A percentile compares a stretch with the other conserved stretches of the same genome.
Evolutionary conservation across 2,888 invertebrate genomes (phyloP).

Genomic region (Cataglyphis altisquamis): DNA sequence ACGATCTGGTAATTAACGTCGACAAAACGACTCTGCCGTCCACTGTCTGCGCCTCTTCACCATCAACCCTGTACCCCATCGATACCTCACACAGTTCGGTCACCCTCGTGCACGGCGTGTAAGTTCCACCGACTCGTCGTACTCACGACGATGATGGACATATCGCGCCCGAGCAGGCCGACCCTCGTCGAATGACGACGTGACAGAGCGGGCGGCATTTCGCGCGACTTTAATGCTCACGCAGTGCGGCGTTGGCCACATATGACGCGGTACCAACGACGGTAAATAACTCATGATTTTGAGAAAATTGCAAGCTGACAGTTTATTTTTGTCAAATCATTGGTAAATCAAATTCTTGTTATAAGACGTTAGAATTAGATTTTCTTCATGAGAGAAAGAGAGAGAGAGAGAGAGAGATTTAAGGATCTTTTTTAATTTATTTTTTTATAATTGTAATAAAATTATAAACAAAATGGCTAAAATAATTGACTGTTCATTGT

Average conservation of each 20-base stretch:
- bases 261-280: slow-evolving; percentile 30
- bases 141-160: slow-evolving; percentile 66
- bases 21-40: slow-evolving; percentile 56
- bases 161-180: slow-evolving; percentile 62
- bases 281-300: slow-evolving; percentile 41
- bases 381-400: neutral
- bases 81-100: slow-evolving; percentile 33
- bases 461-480: neutral
- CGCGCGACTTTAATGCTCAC: slow-evolving; percentile 58
- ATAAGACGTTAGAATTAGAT: neutral
- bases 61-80: slow-evolving; percentile 39
- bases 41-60: slow-evolving; percentile 4
- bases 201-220: slow-evolving; percentile 41
- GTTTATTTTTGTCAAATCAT: slow-evolving; percentile 19
- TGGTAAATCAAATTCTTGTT: slow-evolving; percentile 16
- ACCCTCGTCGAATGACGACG: slow-evolving; percentile 58
- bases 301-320: slow-evolving; percentile 35
- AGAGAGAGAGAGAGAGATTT: neutral
- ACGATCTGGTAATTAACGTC: slow-evolving; percentile 74
- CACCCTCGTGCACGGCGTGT: slow-evolving; percentile 54
- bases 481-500: neutral
- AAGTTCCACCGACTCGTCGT: slow-evolving; percentile 61
- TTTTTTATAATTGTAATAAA: neutral
- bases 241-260: slow-evolving; percentile 37
- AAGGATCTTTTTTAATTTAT: neutral